These are phyloP conservation scores for Vollenhovia emeryi DNA, from an alignment of 1,140 invertebrate genomes.

Conservation along the genomic window DNA sequence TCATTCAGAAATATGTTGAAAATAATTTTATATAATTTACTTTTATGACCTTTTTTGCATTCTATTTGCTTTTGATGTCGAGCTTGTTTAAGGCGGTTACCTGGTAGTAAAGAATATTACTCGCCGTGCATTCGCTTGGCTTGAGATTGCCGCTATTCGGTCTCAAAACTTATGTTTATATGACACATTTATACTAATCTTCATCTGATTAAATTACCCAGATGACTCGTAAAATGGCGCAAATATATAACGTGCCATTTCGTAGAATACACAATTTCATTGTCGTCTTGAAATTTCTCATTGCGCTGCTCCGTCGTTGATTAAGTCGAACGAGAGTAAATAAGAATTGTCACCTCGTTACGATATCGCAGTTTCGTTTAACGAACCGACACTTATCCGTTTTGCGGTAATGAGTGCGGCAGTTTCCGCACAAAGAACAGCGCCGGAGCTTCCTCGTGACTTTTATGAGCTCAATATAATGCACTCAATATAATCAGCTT, in stretches of 20 bases:
- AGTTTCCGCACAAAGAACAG: slow-evolving; percentile 24
- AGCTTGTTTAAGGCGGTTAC: not conserved
- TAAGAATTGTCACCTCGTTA: slow-evolving; percentile 59
- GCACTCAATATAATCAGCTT: not conserved
- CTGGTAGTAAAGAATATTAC: not conserved
- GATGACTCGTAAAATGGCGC: not conserved
- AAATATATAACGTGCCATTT: not conserved
- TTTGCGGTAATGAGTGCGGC: slow-evolving; percentile 41
- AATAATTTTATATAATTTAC: not conserved
- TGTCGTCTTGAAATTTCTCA: not conserved
- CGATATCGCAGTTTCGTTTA: slow-evolving; percentile 46
- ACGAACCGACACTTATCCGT: slow-evolving; percentile 46
- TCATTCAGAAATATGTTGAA: not conserved
- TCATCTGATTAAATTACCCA: slow-evolving; percentile 18
- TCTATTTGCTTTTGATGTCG: not conserved
- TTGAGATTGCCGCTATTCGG: not conserved
- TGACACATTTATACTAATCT: not conserved
- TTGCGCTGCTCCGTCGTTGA: not conserved
- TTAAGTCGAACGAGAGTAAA: slow-evolving; percentile 55
- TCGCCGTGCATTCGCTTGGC: not conserved
- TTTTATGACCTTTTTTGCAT: not conserved
- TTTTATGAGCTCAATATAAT: slow-evolving; percentile 47
- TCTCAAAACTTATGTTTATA: not conserved
- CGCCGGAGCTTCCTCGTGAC: not conserved
- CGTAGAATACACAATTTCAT: not conserved